Evolutionary conservation across 2,113 vertebrate species (phyloP), one percentile per base, ranked within the genome.

Genomic region (Furnarius figulus): DNA sequence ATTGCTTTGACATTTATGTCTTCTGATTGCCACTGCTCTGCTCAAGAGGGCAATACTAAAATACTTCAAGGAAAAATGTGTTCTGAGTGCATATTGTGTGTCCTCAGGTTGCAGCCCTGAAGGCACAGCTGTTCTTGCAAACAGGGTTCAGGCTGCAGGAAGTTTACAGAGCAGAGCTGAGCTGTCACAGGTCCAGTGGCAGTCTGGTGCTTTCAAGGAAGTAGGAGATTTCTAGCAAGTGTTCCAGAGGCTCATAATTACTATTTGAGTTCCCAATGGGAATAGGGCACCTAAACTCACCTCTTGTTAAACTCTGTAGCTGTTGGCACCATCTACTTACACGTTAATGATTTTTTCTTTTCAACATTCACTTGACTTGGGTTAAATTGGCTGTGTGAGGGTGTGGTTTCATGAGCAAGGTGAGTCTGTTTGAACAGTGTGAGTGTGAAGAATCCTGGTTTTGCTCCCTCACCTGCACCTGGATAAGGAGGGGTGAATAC

Each of bases 261-360:
- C 23, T 40, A 2, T 66, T 68, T 6, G 6, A 33, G 21, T 74
- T 72, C 66, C 40, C 65, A 23, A 12, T 33, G 27, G 63, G 24
- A 66, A 27, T 10, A 16, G 35, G 23, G 16, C 46, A n/a, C 33
- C 37, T 70, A 12, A 68, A 44, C 5, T 68, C 10, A 53, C 15
- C 12, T 80, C 12, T 37, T 59, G 9, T 62, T 72, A 53, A 72
- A 28, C 14, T 49, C 21, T 37, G 35, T 44, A 79, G 16, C 30
- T 83, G 3, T 56, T 61, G 56, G 17, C 56, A 79, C 30, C 1
- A 0, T 28, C 18, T 70, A 3, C n/a, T 86, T 52, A 28, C 3
- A 24, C 0, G 0, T 22, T 14, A 49, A 39, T 27, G 5, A 1
- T 20, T 11, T 71, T 31, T 8, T 9, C 28, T n/a, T 44, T 33